These are phyloP conservation scores for Sminthopsis crassicaudata DNA, from an alignment of 2,113 vertebrate species.

Conservation along the genomic window DNA sequence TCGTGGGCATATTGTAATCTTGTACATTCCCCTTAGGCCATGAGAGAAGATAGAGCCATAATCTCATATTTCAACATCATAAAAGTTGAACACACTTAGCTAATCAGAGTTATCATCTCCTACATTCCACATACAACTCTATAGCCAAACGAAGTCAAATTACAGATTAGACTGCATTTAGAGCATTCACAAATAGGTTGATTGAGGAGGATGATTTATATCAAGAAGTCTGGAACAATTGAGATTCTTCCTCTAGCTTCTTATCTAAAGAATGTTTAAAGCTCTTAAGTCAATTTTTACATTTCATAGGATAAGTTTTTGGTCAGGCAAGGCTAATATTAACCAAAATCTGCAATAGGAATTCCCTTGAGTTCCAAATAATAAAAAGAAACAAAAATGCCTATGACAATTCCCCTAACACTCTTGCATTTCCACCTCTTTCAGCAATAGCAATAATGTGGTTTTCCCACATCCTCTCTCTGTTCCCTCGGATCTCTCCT, in stretches of 20 bases:
- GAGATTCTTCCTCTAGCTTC: background rate
- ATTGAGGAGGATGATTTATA: background rate
- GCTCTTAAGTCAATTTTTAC: background rate
- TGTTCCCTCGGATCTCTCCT: background rate
- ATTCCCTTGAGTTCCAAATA: background rate
- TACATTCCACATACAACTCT: background rate
- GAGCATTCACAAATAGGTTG: background rate
- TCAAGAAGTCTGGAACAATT: background rate
- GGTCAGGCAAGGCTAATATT: background rate
- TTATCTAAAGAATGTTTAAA: background rate
- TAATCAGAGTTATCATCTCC: background rate
- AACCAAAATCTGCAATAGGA: background rate
- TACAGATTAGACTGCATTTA: background rate
- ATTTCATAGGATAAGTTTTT: background rate
- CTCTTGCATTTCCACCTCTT: background rate
- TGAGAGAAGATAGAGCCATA: background rate
- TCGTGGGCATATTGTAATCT: background rate
- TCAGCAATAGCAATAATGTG: background rate
- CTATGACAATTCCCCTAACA: background rate
- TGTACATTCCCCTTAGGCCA: background rate
- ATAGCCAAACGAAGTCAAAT: background rate
- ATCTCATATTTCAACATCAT: background rate
- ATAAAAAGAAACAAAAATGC: background rate
- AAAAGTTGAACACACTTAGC: background rate
- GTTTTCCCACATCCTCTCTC: background rate